Base-by-base conservation (phyloP, 2,113 vertebrate species). In the Oncorhynchus nerka region DNA sequence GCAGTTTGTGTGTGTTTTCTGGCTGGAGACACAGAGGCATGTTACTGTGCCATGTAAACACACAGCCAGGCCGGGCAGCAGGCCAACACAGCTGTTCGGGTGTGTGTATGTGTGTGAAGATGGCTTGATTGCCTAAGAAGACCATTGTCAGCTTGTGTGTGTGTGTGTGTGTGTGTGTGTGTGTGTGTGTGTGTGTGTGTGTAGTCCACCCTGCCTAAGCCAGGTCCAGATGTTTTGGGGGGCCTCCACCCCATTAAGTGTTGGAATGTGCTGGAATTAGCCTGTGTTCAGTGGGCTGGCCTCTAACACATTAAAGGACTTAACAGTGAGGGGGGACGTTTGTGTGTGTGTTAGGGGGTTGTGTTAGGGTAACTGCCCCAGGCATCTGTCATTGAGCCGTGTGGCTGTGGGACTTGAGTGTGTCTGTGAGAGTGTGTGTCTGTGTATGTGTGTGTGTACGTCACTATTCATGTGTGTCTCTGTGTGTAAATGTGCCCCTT, bases 191-290 rank as follows among this genome's bases (percentile, higher is more conserved):
- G 24, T 39, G 67, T 57, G 32, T 74, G 32, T 69, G 19, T 69
- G 32, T 69, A 2, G 20, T 69, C 30, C 34, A 32, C 22, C 59
- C 8, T 66, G 30, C 66, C 62, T 30, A 59, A 74, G 22, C 67
- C 68, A 68, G 70, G 28, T 76, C 84, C 81, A 79, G 84, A 85
- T 85, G 84, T 81, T 71, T 76, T 19, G 12, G 4, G 24, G 49
- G 70, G 22, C 24, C 24, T 26, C 49, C 12, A 13, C 5, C 28
- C 28, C 65, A 67, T 70, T 39, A n/a, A 49, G 68, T 51, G 11
- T 70, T 78, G 70, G 81, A 83, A 76, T 79, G 78, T 79, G 39
- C 74, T 76, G 48, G 81, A 85, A 79, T 82, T 70, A 79, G 75
- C 72, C 45, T 59, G 19, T 73, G 71, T 73, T 67, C 70, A 30